Base-by-base conservation (phyloP, 2,888 invertebrate genomes). In the Lycaena phlaeas region DNA sequence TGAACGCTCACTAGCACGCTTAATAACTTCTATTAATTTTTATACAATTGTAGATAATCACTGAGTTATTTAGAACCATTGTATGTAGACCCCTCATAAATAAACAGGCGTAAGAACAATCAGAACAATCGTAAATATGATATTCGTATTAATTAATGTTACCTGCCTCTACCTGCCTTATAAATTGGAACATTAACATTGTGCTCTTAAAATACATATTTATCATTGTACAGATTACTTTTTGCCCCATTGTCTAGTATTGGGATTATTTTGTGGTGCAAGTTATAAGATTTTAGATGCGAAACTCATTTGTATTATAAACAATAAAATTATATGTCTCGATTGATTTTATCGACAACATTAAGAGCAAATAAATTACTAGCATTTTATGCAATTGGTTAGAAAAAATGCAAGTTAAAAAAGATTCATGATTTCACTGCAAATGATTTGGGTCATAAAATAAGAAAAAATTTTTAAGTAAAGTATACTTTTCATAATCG, bases 191-290 rank as follows among this genome's bases (percentile, higher is more conserved):
- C 67, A 68, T 64, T 73, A 72, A 72, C 60, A 70, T 65, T 71
- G 71, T 73, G 68, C 67, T 71, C 67, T 70, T 59, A 59, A 64
- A 66, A 74, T 71, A 50, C 39, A 25, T 29, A 73, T 77, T 68
- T 71, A 76, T 77, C 75, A 76, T 61, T 59, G 62, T 65, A 71
- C 75, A 77, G 75, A 78, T 76, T 76, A 77, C 68, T 61, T 59
- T 62, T 56, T 50, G 48, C 50, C 54, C 64, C 61, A 79, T 81
- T 81, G 79, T 81, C 78, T 65, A 63, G 56, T 60, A 61, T 64
- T 59, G 49, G 51, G 61, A 60, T 55, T 45, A 46, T 28, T 36
- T 54, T 50, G 38, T 47, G 66, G 68, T 48, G 0, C 31, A 68
- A 67, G 58, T 44, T 1, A 38, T 4, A 44, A 45, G 41, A 36